A percentile compares a stretch with the other conserved stretches of the same genome.
Evolutionary conservation across 2,113 vertebrate genomes (phyloP).

Genomic region (Onychostoma macrolepis): DNA sequence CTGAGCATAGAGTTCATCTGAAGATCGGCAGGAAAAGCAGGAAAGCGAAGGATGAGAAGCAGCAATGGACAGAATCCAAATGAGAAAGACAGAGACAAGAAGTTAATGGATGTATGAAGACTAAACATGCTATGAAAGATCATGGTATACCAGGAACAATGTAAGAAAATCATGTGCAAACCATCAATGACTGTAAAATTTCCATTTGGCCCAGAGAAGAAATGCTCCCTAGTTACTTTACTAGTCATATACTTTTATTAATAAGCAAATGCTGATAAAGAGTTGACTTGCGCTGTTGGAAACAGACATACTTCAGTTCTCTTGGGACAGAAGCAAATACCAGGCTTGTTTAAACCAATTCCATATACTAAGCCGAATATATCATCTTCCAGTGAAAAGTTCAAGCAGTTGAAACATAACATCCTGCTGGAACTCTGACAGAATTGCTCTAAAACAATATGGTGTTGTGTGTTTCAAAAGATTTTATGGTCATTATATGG

Average conservation of each 20-base stretch:
- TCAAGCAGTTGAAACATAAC: slow-evolving; percentile 57
- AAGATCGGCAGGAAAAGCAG: slow-evolving; percentile 64
- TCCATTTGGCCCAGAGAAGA: slow-evolving; percentile 24
- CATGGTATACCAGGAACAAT: slow-evolving; percentile 1
- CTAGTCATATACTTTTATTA: slow-evolving; percentile 25
- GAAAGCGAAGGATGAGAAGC: slow-evolving; percentile 65
- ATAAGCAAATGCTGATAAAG: slow-evolving; percentile 1
- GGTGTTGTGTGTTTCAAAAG: slow-evolving; percentile 19
- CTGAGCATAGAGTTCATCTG: slow-evolving; percentile 91
- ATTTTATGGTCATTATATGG: not conserved
- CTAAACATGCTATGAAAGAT: slow-evolving; percentile 25
- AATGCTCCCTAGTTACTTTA: not conserved
- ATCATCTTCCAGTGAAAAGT: slow-evolving; percentile 33
- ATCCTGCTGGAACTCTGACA: slow-evolving; percentile 37
- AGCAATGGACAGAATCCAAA: slow-evolving; percentile 65
- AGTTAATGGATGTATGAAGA: slow-evolving; percentile 44
- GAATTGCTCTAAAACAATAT: slow-evolving; percentile 46
- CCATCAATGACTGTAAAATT: slow-evolving; percentile 30
- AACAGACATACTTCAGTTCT: slow-evolving; percentile 47
- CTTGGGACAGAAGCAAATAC: slow-evolving; percentile 28
- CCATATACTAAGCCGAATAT: slow-evolving; percentile 48
- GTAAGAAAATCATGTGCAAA: slow-evolving; percentile 31
- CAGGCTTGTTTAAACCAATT: slow-evolving; percentile 51
- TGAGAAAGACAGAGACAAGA: slow-evolving; percentile 52
- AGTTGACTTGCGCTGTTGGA: slow-evolving; percentile 25